Evolutionary conservation across 2,888 invertebrate species (phyloP), one percentile per base, ranked within the genome.

Genomic region (Opisthograptis luteolata): DNA sequence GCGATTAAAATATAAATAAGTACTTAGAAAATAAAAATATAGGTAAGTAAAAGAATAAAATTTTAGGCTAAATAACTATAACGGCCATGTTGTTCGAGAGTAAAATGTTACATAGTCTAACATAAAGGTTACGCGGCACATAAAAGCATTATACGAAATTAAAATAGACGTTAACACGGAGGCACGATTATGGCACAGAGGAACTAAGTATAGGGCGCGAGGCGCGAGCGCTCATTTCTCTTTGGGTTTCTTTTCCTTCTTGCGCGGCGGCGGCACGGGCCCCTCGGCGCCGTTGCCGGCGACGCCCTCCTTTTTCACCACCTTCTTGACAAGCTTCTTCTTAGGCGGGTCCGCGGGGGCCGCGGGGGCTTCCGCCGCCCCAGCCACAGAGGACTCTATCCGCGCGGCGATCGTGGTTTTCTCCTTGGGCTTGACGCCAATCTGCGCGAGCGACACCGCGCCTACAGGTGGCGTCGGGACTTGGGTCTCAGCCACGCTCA

Each of bases 211-310:
- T 24, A 55, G 68, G 68, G 72, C 75, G 76, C 71, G 72, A 56
- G 68, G 59, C 68, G 74, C 70, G 67, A 62, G 70, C 77, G 79
- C 81, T 87, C 81, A 87, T 74, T 87, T 84, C 63, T 91, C 87
- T 84, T 91, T 91, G 75, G 90, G 91, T 65, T 91, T 91, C 80
- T 91, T 91, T 76, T 89, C 90, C 79, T 91, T 91, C 78, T 91
- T 91, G 59, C 92, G 86, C 58, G 92, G 92, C 62, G 92, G 92
- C 60, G 92, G 91, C 42, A 91, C 91, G 27, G 92, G 92, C 46
- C 84, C 82, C 14, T 85, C 87, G 31, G 70, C 81, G 51, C 73
- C 72, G n/a, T n/a, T n/a, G 55, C 70, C 58, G 43, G 71, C 54
- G 51, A 69, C 80, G 58, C 68, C 83, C 70, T 78, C 89, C 60